Evolutionary conservation across 2,888 invertebrate species (phyloP).

Genomic region (Tetramorium bicarinatum): DNA sequence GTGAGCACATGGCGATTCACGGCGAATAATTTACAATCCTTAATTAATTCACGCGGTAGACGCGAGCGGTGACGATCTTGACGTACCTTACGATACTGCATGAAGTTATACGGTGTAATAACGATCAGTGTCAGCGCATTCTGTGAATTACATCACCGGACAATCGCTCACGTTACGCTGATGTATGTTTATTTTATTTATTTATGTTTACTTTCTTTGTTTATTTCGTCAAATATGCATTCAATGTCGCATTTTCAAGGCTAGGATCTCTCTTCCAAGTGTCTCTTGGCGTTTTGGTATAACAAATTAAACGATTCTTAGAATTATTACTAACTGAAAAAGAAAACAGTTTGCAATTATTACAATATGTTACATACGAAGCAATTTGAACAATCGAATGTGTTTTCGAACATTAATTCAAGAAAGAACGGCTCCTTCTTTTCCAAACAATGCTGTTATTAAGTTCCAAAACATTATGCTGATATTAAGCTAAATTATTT

Average conservation of each 20-base stretch:
- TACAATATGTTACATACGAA: background rate
- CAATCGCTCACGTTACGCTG: constrained; percentile 32
- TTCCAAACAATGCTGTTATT: background rate
- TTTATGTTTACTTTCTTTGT: too few relatives aligned
- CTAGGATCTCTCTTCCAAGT: background rate
- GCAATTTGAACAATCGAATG: background rate
- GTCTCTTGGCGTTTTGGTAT: background rate
- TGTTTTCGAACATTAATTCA: background rate
- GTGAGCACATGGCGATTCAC: constrained; percentile 44
- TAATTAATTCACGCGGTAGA: constrained; percentile 26
- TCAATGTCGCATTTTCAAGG: background rate
- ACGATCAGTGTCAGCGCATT: constrained; percentile 65
- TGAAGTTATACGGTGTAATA: constrained; percentile 2
- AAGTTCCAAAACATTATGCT: background rate
- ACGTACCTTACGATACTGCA: constrained; percentile 35
- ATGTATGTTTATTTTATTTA: constrained; percentile 32
- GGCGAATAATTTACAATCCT: constrained; percentile 27
- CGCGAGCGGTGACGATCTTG: constrained; percentile 17
- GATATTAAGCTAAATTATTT: background rate
- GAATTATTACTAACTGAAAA: constrained; percentile 5
- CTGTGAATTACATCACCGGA: constrained; percentile 27
- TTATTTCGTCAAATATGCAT: constrained; percentile 12
- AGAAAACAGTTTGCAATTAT: constrained; percentile 2
- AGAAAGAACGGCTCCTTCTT: background rate
- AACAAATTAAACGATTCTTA: constrained; percentile 4